Evolutionary conservation across 2,113 vertebrate genomes (phyloP), one percentile per base, ranked within the genome.

Genomic region (Pontoporia blainvillei): DNA sequence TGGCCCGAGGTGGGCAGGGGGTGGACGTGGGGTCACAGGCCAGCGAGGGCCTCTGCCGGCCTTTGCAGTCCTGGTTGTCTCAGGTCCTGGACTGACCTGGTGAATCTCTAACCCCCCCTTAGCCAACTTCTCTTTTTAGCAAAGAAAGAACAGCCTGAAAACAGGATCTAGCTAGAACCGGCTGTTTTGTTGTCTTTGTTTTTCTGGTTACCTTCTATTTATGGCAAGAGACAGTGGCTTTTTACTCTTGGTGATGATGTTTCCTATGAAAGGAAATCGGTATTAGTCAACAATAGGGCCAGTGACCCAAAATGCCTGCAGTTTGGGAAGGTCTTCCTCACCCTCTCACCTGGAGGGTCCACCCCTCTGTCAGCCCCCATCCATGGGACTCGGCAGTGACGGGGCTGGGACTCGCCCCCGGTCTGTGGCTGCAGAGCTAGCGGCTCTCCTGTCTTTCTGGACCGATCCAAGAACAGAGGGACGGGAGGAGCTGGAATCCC

Each of bases 51-150:
- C 21, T 25, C n/a, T 7, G 1, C 27, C 5, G 3, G 72, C 11
- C 29, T 5, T 44, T 20, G 14, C 64, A 23, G 10, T 7, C 17
- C 82, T 8, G 13, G 8, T 39, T 39, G 2, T 25, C 6, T n/a
- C 27, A 6, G 5, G 15, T 13, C 46, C 17, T 5, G 2, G 10
- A 14, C 36, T 15, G 59, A 67, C 15, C 67, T 15, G 25, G 41
- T 25, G 3, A 2, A 0, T 64, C 59, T 73, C 57, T 4, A 5
- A 8, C 21, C 29, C n/a, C n/a, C 41, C 14, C 34, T 7, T 12
- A 14, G 8, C 62, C 39, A 59, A 31, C 25, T 54, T 12, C 27
- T n/a, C 31, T 81, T n/a, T 64, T 13, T 21, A 20, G 59, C 10
- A 6, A 8, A 52, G n/a, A 34, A 36, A 49, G 25, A 41, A 8